Conservation (phyloP, 2,888 invertebrate species). For the Caenorhabditis sp. region DNA sequence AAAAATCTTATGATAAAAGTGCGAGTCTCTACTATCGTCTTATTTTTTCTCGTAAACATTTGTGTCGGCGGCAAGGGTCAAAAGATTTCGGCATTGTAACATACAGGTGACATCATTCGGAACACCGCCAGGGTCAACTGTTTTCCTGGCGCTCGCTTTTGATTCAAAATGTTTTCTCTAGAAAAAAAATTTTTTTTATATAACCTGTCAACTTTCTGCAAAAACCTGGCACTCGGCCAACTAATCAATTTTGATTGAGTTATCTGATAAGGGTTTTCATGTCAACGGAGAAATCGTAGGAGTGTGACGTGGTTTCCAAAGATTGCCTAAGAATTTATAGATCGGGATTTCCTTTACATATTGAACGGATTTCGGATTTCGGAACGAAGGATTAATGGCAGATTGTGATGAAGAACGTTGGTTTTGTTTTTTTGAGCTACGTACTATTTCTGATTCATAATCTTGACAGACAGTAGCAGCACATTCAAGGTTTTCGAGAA, state of each 20-base stretch:
- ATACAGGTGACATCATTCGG: constrained; percentile 28
- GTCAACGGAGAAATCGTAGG: neutral
- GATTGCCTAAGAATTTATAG: too few species aligned
- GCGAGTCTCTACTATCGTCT: neutral
- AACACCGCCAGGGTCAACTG: constrained; percentile 18
- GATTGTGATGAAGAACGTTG: neutral
- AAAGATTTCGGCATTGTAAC: constrained; percentile 23
- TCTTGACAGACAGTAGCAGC: neutral
- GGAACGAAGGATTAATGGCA: neutral
- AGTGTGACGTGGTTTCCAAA: neutral
- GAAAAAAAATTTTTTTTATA: too few species aligned
- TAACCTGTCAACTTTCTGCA: neutral
- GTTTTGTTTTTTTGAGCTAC: too few species aligned
- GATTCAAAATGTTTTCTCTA: neutral
- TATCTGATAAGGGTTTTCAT: constrained; percentile 24
- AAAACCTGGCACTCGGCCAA: constrained; percentile 22
- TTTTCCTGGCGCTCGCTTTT: neutral
- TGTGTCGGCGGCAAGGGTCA: constrained; percentile 8
- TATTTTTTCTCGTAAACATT: constrained; percentile 16
- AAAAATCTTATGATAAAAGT: constrained; percentile 9
- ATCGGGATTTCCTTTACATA: neutral
- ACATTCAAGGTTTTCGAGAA: neutral
- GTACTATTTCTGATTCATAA: too few species aligned
- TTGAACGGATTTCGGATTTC: neutral
- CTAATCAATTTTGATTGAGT: neutral